phyloP scores from a whole-genome alignment of 2,113 vertebrate genomes.

The Cyanoramphus novaezelandiae region DNA sequence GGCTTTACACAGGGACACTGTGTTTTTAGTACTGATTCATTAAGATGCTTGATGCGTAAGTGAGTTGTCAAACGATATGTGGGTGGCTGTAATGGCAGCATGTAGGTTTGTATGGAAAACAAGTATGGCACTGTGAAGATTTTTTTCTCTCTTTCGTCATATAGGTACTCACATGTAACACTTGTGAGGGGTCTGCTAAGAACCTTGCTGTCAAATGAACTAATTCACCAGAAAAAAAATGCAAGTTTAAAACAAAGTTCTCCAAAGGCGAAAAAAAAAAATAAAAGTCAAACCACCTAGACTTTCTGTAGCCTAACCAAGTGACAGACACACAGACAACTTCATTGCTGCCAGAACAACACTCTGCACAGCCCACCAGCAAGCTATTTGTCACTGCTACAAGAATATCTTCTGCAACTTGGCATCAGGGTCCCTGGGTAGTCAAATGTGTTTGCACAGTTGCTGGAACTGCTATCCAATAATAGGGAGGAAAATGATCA shows the following conservation, averaged over 20 bases:
- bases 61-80: slow-evolving; percentile 76
- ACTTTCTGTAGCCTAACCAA: slow-evolving; percentile 70
- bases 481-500: slow-evolving; percentile 60
- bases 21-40: slow-evolving; percentile 76
- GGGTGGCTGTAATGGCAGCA: slow-evolving; percentile 81
- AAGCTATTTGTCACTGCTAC: slow-evolving; percentile 77
- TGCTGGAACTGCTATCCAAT: slow-evolving; percentile 51
- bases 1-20: slow-evolving; percentile 50
- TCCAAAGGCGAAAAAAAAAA: slow-evolving; percentile 39
- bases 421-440: slow-evolving; percentile 75
- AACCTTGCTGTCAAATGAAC: slow-evolving; percentile 60
- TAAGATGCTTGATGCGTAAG: slow-evolving; percentile 71
- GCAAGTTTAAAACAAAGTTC: slow-evolving; percentile 69
- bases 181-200: slow-evolving; percentile 60
- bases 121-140: slow-evolving; percentile 81
- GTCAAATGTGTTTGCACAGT: slow-evolving; percentile 73
- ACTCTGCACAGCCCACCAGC: slow-evolving; percentile 73
- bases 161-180: slow-evolving; percentile 72
- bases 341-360: slow-evolving; percentile 77
- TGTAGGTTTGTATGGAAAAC: slow-evolving; percentile 84
- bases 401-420: slow-evolving; percentile 79
- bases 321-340: slow-evolving; percentile 81
- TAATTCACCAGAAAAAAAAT: slow-evolving; percentile 65
- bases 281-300: slow-evolving; percentile 68
- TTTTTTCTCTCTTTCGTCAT: slow-evolving; percentile 71